Base-by-base conservation (phyloP, 1,140 invertebrate genomes). In the Drosophila trapezifrons region DNA sequence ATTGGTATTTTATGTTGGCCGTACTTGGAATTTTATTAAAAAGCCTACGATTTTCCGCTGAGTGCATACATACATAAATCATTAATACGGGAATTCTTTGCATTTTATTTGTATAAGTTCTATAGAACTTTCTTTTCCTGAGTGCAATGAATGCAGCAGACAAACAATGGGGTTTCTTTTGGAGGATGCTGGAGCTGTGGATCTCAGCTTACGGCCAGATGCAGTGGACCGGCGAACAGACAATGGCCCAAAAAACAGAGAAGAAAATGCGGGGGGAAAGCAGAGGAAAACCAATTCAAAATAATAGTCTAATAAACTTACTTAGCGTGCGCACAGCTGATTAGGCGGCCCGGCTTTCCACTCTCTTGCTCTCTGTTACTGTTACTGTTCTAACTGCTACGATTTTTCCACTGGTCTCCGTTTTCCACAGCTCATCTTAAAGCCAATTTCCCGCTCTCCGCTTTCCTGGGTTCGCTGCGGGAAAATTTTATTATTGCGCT, bases 281-380 rank as follows among this genome's bases (percentile, higher is more conserved):
- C 18, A 10, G 38, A 55, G 60, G 63, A 54, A 76, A 60, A 58
- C 78, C 78, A 86, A 87, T 86, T 86, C 78, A 79, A 87, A 86
- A 83, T 86, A 86, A 86, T 87, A 79, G 83, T 76, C 83, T 87
- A 83, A 87, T 86, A 86, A 86, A 86, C 84, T 86, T 87, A 82
- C 79, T 87, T 82, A 87, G 82, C 82, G 77, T 75, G 83, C 76
- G 76, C 79, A 66, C 76, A 86, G 73, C 83, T 86, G 83, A 86
- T 86, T 86, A 83, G 83, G 57, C 52, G 42, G 65, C 22, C 55
- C 42, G 40, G 22, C 22, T 42, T 59, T 38, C 45, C 56, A 66
- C 40, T 70, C 60, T 38, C 58, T 58, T 22, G 52, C 32, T 20
- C 49, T 35, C 18, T 22, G 32, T 54, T 37, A 54, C 32, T 20